phyloP scores from a whole-genome alignment of 2,888 invertebrate genomes.

The Macaria liturata region DNA sequence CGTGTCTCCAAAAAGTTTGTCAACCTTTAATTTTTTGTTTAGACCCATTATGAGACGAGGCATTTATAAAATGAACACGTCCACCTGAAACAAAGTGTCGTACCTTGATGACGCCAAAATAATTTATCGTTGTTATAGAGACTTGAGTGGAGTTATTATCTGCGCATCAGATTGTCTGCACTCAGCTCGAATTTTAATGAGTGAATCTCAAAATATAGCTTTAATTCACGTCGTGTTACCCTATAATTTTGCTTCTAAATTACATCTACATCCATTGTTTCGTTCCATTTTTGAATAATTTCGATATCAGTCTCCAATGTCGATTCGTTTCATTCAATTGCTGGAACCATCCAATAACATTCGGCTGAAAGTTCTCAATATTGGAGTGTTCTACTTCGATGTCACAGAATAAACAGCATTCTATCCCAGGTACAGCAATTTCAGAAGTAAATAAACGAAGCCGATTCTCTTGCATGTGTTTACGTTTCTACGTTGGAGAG shows the following conservation, averaged over 20 bases:
- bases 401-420: too few relatives aligned
- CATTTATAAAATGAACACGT: conserved; percentile 42
- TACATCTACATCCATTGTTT: too few relatives aligned
- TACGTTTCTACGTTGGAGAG: conserved; percentile 31
- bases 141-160: conserved; percentile 27
- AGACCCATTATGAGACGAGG: conserved; percentile 49
- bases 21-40: conserved; percentile 78
- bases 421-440: conserved; percentile 21
- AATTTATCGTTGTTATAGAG: conserved; percentile 27
- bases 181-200: conserved; percentile 15
- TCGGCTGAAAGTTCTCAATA: too few relatives aligned
- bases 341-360: too few relatives aligned
- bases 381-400: too few relatives aligned
- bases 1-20: conserved; percentile 79
- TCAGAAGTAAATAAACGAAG: conserved; percentile 27
- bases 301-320: too few relatives aligned
- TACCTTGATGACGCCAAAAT: conserved; percentile 28
- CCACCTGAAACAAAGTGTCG: conserved; percentile 26
- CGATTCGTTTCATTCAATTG: too few relatives aligned
- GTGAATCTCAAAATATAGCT: conserved; percentile 1
- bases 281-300: too few relatives aligned
- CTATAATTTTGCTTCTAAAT: too few relatives aligned
- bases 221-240: too few relatives aligned
- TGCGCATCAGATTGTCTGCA: conserved; percentile 13
- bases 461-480: conserved; percentile 24